Evolutionary conservation across 2,888 invertebrate genomes (phyloP), one percentile per base, ranked within the genome.

Genomic region (Cremastinae sp.): DNA sequence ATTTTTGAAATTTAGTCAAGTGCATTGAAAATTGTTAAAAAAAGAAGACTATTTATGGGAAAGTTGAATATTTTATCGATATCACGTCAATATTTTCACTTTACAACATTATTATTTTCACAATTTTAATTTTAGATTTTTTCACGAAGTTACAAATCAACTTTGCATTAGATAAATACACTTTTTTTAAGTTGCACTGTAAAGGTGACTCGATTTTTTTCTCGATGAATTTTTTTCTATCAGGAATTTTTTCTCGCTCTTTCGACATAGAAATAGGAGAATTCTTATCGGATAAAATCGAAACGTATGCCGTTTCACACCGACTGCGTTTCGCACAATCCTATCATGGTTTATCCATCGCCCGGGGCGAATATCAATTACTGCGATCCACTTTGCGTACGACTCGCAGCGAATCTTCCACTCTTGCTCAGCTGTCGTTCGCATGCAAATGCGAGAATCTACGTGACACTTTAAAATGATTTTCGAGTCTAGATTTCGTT

Each of bases 321-420:
- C 74, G 83, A 75, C 84, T 84, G 83, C 66, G 49, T 49, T 53
- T 43, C 62, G 77, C 76, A 53, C 66, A 75, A 82, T 84, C 83
- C 61, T 62, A 72, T 74, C 69, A 1, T 2, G 16, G 43, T n/a
- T 61, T 62, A 59, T 28, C 80, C 81, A 83, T 82, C 82, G 28
- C 54, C 8, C 9, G 76, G 78, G 82, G 51, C 78, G 78, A 54
- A 82, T 85, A 87, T 87, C 85, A 86, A 87, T 88, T 87, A 86
- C 84, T 78, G 81, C 84, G 85, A 86, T 87, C 86, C 87, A 86
- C 87, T 88, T 87, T 84, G 83, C 87, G 71, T 81, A 72, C 69
- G 68, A 78, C 78, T 78, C 81, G 83, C 34, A 81, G 83, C 82
- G 82, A 78, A 82, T 78, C 62, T 65, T 56, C 54, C 22, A 28